Percentiles rank a stretch among this genome's conserved stretches.
phyloP scores from a whole-genome alignment of 2,113 vertebrate genomes.

The Pachycephala philippinensis region DNA sequence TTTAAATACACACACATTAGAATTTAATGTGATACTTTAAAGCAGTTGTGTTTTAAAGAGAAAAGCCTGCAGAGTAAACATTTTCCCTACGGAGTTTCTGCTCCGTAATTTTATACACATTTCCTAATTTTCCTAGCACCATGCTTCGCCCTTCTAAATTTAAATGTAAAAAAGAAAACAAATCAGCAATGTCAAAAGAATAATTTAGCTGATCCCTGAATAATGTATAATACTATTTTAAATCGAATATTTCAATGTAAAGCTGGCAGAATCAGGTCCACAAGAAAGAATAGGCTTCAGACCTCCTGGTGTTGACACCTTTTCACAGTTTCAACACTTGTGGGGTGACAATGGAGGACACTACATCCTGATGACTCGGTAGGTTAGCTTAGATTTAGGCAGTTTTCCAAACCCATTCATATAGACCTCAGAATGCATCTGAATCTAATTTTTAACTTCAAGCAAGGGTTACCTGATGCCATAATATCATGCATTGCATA shows the following conservation, averaged over 20 bases:
- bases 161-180: background rate
- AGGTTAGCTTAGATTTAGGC: background rate
- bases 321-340: background rate
- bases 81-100: constrained; percentile 38
- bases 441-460: background rate
- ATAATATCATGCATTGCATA: rapidly evolving
- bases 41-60: constrained; percentile 39
- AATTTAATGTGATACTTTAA: constrained; percentile 52
- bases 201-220: background rate
- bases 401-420: background rate
- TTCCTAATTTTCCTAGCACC: constrained; percentile 49
- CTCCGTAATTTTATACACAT: constrained; percentile 22
- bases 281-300: background rate
- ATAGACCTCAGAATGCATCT: background rate
- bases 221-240: background rate
- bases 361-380: background rate
- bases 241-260: background rate
- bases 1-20: constrained; percentile 36
- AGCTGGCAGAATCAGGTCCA: background rate
- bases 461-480: background rate
- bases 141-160: constrained; percentile 20
- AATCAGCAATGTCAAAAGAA: background rate
- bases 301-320: background rate
- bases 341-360: background rate
- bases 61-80: constrained; percentile 60